These are phyloP conservation scores for rabbit (Oryctolagus cuniculus) DNA, from an alignment of 2,113 vertebrate genomes.

Conservation along the genomic window DNA sequence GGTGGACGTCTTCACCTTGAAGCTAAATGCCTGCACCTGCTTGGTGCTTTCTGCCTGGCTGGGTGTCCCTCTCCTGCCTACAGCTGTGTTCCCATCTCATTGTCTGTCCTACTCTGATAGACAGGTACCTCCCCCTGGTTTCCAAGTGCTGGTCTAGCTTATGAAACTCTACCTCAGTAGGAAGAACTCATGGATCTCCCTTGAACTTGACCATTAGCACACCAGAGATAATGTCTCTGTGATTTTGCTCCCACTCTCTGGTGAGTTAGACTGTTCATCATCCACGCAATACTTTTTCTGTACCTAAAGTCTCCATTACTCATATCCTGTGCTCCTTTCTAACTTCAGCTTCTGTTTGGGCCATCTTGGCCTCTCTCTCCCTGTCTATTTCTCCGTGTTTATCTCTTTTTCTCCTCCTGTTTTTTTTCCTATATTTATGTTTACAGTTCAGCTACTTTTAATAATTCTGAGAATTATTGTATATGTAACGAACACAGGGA, in stretches of 20 bases:
- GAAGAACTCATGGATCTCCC: background rate
- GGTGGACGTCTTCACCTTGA: too few species aligned
- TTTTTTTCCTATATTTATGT: background rate
- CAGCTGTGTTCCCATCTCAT: background rate
- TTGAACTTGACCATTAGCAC: background rate
- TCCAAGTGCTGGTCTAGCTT: background rate
- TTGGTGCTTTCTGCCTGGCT: background rate
- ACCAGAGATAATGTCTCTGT: background rate
- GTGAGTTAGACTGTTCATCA: background rate
- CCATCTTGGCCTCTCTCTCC: background rate
- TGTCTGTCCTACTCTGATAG: background rate
- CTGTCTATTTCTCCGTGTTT: background rate
- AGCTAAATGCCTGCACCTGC: too few species aligned
- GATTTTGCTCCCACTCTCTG: background rate
- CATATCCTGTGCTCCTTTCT: background rate
- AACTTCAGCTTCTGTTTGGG: background rate
- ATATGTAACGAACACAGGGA: background rate
- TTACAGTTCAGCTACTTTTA: background rate
- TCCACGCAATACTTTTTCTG: background rate
- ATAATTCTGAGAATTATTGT: background rate
- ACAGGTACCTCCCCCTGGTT: background rate
- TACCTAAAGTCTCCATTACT: too few species aligned
- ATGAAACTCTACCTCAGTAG: background rate
- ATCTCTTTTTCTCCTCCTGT: background rate
- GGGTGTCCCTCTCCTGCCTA: background rate